phyloP scores from a whole-genome alignment of 2,113 vertebrate genomes.

The Neomonachus schauinslandi region DNA sequence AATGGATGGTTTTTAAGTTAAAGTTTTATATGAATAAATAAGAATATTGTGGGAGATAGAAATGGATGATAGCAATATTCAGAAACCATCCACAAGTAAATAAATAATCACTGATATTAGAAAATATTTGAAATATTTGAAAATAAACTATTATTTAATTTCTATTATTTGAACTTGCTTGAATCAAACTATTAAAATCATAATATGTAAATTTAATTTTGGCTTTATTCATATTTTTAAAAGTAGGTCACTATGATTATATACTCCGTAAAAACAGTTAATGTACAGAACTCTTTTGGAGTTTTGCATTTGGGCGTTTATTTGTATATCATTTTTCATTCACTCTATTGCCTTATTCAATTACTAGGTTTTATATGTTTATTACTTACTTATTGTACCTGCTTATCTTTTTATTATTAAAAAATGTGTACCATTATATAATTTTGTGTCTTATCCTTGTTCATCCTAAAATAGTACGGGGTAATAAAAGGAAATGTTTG shows the following conservation, averaged over 20 bases:
- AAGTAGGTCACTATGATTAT: neutral
- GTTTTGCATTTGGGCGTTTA: neutral
- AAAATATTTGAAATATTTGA: neutral
- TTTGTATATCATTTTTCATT: neutral
- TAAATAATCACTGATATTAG: neutral
- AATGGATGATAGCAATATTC: neutral
- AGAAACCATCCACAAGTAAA: neutral
- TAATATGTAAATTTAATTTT: neutral
- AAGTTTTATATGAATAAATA: neutral
- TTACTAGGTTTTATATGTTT: neutral
- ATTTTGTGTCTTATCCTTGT: neutral
- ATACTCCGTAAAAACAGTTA: neutral
- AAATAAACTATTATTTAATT: neutral
- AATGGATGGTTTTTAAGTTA: neutral
- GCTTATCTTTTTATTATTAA: neutral
- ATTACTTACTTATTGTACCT: neutral
- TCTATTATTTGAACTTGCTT: neutral
- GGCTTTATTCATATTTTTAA: neutral
- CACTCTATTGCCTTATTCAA: neutral
- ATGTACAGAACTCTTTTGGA: neutral
- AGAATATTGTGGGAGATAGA: neutral
- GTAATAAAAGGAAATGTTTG: neutral
- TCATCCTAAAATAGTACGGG: neutral
- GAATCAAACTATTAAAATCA: neutral
- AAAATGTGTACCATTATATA: neutral